phyloP scores from a whole-genome alignment of 2,113 vertebrate genomes.

The Prunella fulvescens region DNA sequence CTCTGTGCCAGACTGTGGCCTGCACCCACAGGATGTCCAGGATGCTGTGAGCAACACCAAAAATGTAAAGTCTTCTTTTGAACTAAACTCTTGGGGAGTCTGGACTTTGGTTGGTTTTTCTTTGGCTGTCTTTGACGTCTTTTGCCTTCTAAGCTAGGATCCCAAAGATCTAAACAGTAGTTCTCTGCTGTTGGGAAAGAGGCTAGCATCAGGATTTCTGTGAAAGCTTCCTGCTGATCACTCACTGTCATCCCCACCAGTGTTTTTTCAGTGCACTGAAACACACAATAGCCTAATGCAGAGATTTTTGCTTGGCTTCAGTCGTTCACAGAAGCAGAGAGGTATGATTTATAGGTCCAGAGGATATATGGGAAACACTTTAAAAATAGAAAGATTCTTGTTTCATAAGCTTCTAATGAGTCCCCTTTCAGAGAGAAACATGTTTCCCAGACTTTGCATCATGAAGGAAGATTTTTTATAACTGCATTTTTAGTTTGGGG shows the following conservation, averaged over 20 bases:
- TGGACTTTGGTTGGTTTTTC: not conserved
- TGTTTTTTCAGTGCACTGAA: not conserved
- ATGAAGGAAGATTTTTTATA: not conserved
- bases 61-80: not conserved
- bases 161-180: not conserved
- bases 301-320: not conserved
- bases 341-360: not conserved
- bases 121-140: not conserved
- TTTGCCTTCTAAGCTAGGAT: not conserved
- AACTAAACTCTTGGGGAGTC: not conserved
- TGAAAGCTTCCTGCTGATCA: not conserved
- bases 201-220: not conserved
- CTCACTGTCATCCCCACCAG: not conserved
- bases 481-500: not conserved
- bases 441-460: not conserved
- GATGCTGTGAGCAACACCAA: not conserved
- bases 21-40: fast-evolving
- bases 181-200: not conserved
- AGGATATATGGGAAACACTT: not conserved
- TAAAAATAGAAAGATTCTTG: not conserved
- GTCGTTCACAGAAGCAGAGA: not conserved
- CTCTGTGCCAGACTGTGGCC: fast-evolving
- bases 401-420: not conserved
- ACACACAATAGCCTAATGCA: not conserved
- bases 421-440: not conserved